Conservation (phyloP, 2,888 invertebrate genomes). For the Eupithecia vulgata region DNA sequence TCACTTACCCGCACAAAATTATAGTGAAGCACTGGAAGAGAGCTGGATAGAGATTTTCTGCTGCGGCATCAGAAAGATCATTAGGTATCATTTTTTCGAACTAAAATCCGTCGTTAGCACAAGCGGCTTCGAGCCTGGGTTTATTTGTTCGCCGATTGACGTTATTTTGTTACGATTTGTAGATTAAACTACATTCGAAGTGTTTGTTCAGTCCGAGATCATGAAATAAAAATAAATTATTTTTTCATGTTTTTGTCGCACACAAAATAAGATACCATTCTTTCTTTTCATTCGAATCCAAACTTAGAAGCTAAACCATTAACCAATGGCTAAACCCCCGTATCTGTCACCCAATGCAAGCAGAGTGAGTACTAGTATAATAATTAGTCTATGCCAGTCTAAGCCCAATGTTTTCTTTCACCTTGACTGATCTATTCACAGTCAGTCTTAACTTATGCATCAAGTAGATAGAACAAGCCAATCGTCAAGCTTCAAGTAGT, state of each 20-base stretch:
- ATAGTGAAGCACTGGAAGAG: slow-evolving; percentile 96
- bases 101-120: neutral
- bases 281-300: too few relatives aligned
- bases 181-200: neutral
- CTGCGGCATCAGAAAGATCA: slow-evolving; percentile 64
- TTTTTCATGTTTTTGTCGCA: neutral
- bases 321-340: neutral
- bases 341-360: neutral
- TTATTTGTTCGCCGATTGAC: neutral
- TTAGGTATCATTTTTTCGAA: slow-evolving; percentile 25
- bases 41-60: slow-evolving; percentile 95
- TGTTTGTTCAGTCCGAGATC: neutral
- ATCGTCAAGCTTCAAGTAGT: too few relatives aligned
- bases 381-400: too few relatives aligned
- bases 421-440: too few relatives aligned
- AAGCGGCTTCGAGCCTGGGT: neutral
- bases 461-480: too few relatives aligned
- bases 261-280: neutral
- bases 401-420: too few relatives aligned
- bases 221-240: neutral
- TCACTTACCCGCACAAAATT: slow-evolving; percentile 93
- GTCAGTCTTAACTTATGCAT: too few relatives aligned
- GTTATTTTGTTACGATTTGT: neutral
- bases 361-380: too few relatives aligned
- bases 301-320: too few relatives aligned